Conservation (phyloP, 2,888 invertebrate species). For the Melolontha melolontha region DNA sequence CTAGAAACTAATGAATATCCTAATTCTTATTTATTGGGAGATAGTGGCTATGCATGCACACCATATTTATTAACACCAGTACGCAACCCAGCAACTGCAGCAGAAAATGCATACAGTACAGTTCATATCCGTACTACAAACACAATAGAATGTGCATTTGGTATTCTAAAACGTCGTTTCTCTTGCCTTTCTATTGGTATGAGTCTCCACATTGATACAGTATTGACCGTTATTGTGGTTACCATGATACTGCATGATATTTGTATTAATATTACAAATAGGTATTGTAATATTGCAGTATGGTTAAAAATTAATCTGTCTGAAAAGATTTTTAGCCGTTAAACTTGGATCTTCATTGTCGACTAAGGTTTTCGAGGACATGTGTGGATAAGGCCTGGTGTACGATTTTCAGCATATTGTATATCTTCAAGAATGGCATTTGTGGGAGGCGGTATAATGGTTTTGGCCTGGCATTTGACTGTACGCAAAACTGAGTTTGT, state of each 20-base stretch:
- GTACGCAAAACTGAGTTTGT: no score
- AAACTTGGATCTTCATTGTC: no score
- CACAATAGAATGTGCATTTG: slow-evolving; percentile 48
- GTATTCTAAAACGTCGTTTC: slow-evolving; percentile 52
- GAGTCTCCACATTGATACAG: slow-evolving; percentile 46
- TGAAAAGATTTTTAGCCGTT: no score
- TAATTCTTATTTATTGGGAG: slow-evolving; percentile 43
- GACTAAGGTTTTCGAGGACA: no score
- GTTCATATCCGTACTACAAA: slow-evolving; percentile 54
- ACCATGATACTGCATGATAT: slow-evolving; percentile 54
- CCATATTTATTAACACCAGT: slow-evolving; percentile 43
- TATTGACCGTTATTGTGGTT: slow-evolving; percentile 51
- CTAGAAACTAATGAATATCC: slow-evolving; percentile 12
- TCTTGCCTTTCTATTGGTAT: slow-evolving; percentile 46
- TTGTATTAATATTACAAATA: no score
- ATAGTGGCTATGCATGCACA: slow-evolving; percentile 41
- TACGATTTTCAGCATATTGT: no score
- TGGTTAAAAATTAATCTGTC: no score
- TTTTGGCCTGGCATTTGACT: no score
- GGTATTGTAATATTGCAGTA: no score
- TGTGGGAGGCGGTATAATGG: no score
- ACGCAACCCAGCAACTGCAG: slow-evolving; percentile 3
- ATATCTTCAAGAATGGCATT: no score
- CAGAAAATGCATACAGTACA: slow-evolving; percentile 42
- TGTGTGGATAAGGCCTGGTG: no score